These are phyloP conservation scores for Lophotis ruficrista DNA, from an alignment of 2,113 vertebrate genomes.

Conservation along the genomic window DNA sequence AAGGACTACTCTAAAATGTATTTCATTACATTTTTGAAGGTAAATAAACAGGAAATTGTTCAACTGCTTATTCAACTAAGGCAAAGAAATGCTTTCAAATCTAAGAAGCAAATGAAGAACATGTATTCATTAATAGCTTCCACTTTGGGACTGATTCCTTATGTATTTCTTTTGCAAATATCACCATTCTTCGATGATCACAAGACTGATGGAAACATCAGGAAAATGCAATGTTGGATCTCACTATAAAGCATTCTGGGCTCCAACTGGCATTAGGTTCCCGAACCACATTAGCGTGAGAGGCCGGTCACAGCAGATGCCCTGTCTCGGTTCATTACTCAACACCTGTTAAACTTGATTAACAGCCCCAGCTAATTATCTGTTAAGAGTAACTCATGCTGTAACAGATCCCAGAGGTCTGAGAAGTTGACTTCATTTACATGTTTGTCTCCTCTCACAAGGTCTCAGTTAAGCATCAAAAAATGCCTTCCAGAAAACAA, in stretches of 20 bases:
- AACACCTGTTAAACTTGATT: conserved; percentile 81
- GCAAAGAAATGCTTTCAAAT: neutral
- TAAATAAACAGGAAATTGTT: neutral
- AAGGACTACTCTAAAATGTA: neutral
- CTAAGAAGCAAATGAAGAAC: neutral
- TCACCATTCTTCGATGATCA: conserved; percentile 28
- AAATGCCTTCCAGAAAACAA: neutral
- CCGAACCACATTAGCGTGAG: conserved; percentile 65
- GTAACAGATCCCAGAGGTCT: conserved; percentile 72
- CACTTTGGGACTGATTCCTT: conserved; percentile 15
- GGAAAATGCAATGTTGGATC: conserved; percentile 15
- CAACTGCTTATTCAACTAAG: neutral
- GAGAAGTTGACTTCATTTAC: conserved; percentile 73
- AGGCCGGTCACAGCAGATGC: conserved; percentile 75
- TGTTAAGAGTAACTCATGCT: conserved; percentile 72
- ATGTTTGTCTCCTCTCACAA: conserved; percentile 73
- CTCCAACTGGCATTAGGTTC: conserved; percentile 41
- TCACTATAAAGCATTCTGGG: conserved; percentile 3
- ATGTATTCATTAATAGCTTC: conserved; percentile 11
- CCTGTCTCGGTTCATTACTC: conserved; percentile 79
- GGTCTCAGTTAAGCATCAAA: conserved; percentile 65
- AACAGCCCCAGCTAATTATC: conserved; percentile 75
- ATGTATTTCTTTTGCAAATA: conserved; percentile 23
- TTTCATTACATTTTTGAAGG: conserved; percentile 4
- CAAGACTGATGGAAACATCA: conserved; percentile 43